These are phyloP conservation scores for Cepphus grylle DNA, from an alignment of 2,113 vertebrate species.

Conservation along the genomic window DNA sequence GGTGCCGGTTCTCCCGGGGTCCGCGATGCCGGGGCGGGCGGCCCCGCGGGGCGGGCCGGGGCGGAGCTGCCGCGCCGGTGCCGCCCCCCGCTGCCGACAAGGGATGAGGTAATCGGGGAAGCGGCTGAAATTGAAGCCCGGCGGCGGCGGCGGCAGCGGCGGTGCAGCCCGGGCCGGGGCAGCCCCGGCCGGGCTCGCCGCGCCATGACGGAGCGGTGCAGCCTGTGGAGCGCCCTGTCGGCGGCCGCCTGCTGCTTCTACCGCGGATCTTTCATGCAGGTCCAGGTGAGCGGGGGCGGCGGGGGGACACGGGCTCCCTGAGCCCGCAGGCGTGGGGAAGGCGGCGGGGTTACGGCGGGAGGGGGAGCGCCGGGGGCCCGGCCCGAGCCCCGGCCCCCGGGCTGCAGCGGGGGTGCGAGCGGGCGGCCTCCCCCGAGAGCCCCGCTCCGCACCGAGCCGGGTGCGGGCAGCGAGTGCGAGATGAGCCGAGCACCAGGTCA, in stretches of 20 bases:
- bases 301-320: not conserved
- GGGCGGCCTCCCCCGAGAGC: not conserved
- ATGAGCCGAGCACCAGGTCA: not conserved
- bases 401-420: not conserved
- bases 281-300: constrained; percentile 86
- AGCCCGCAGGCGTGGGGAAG: not conserved
- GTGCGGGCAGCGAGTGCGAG: not conserved
- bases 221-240: constrained; percentile 96
- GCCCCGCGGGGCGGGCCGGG: constrained; percentile 46
- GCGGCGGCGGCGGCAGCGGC: constrained; percentile 54
- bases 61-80: constrained; percentile 56
- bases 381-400: not conserved
- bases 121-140: constrained; percentile 70
- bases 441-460: not conserved
- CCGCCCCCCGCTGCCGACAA: constrained; percentile 61
- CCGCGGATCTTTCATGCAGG: constrained; percentile 97
- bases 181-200: not conserved
- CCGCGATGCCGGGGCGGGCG: not conserved
- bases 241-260: constrained; percentile 98
- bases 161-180: not conserved
- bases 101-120: constrained; percentile 81
- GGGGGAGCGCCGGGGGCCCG: not conserved
- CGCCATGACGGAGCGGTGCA: constrained; percentile 93
- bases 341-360: not conserved
- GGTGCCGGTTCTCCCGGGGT: not conserved